Evolutionary conservation across 2,113 vertebrate species (phyloP).

Genomic region (Pao palembangensis): DNA sequence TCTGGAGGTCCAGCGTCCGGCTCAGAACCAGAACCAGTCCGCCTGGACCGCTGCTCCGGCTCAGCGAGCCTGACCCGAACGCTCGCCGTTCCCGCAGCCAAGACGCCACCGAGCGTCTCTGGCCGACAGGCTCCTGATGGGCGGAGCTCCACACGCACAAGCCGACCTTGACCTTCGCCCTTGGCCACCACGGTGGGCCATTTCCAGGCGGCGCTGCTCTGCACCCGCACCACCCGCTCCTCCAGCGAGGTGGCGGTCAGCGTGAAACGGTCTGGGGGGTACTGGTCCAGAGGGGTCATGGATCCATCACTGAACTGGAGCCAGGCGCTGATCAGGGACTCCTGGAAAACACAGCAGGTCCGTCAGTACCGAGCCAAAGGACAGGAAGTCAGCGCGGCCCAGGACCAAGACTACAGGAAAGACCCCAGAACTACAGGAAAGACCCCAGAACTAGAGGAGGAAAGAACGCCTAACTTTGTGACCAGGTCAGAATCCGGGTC

Average conservation of each 20-base stretch:
- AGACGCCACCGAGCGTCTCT: constrained; percentile 79
- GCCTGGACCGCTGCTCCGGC: constrained; percentile 51
- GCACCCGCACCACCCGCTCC: constrained; percentile 75
- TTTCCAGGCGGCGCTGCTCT: constrained; percentile 57
- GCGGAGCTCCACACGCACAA: constrained; percentile 88
- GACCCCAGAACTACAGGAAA: constrained; percentile 41
- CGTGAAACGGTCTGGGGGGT: constrained; percentile 82
- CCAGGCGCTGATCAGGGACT: constrained; percentile 91
- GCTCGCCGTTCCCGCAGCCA: constrained; percentile 80
- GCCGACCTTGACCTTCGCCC: constrained; percentile 86
- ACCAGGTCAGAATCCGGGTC: too few species aligned
- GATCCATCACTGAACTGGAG: constrained; percentile 94
- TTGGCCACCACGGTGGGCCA: constrained; percentile 83
- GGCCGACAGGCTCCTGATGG: constrained; percentile 86
- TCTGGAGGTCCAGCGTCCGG: constrained; percentile 67
- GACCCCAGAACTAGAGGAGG: neutral
- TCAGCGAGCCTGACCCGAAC: constrained; percentile 83
- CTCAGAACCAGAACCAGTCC: too few species aligned
- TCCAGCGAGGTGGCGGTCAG: constrained; percentile 84
- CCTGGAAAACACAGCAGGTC: constrained; percentile 67
- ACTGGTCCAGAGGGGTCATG: constrained; percentile 88
- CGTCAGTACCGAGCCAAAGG: constrained; percentile 21
- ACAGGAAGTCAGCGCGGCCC: constrained; percentile 2
- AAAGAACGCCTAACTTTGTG: constrained; percentile 38
- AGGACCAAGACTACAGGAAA: constrained; percentile 9